Evolutionary conservation across 2,113 vertebrate species (phyloP), one percentile per base, ranked within the genome.

Genomic region (Xyliphius kryptos): DNA sequence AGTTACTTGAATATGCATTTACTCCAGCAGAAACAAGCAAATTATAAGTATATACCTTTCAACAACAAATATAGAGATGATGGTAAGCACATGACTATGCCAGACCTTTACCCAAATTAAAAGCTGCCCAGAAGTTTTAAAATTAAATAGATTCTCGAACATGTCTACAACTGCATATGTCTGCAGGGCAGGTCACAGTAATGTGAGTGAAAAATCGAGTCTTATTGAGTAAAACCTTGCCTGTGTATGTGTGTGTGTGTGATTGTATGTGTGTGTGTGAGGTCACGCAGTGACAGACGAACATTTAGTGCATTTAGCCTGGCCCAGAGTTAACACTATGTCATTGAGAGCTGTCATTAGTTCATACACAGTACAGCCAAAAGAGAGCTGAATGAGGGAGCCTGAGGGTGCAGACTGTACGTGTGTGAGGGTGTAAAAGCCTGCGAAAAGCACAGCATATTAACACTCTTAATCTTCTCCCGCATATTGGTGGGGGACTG

Each of bases 391-490:
- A n/a, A n/a, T 50, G 63, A 58, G 46, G 56, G 49, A 61, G 61
- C 71, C 71, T 69, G 46, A 40, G 69, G 52, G 66, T 71, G 50
- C 40, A 44, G 20, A 59, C 37, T 57, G 63, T 21, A 14, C 56
- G 21, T 50, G 41, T 61, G 50, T 61, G 50, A 55, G 66, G 48
- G 16, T 22, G 56, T 69, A 36, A 58, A 68, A 71, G 68, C 61
- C 66, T 44, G 66, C 36, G 65, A 73, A 61, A 69, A 73, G 67
- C 67, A 69, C 51, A 53, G 71, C 67, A 73, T 73, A 73, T 73
- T 73, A 73, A 73, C 67, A 73, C 71, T 69, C 71, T 73, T 73
- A 73, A 73, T 73, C 71, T 73, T 73, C 67, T 48, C 46, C 62
- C 22, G 67, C 71, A 69, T 73, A 64, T 73, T 57, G 71, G 66